Evolutionary conservation across 2,113 vertebrate genomes (phyloP).

Genomic region (Rhineura floridana): DNA sequence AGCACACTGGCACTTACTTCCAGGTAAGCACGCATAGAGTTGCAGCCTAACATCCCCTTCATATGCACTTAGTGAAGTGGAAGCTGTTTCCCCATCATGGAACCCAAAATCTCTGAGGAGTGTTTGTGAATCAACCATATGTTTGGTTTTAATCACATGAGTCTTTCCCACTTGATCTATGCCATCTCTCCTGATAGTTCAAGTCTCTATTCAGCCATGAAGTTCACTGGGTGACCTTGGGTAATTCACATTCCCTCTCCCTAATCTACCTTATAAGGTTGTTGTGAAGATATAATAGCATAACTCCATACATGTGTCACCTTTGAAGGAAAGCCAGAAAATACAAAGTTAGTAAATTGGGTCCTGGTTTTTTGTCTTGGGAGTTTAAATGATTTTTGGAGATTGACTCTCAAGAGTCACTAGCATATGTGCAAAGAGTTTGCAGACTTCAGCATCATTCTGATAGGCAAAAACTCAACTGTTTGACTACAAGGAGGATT

Average conservation of each 20-base stretch:
- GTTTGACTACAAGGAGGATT: conserved; percentile 45
- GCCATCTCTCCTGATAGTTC: neutral
- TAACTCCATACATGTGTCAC: neutral
- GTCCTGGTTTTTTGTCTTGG: neutral
- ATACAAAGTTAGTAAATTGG: too few species aligned
- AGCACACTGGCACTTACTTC: too few species aligned
- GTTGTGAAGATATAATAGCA: too few species aligned
- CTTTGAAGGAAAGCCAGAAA: neutral
- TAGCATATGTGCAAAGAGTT: neutral
- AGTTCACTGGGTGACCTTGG: too few species aligned
- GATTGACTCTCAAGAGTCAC: neutral
- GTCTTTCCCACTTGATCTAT: neutral
- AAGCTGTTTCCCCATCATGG: neutral
- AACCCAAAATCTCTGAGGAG: too few species aligned
- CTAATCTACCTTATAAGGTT: neutral
- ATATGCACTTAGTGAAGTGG: neutral
- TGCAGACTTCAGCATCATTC: conserved; percentile 43
- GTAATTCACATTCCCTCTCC: too few species aligned
- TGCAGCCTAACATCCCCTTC: neutral
- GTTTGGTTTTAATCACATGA: neutral
- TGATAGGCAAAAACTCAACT: conserved; percentile 30
- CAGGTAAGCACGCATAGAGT: too few species aligned
- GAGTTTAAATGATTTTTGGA: neutral
- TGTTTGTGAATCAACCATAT: neutral
- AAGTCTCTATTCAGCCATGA: too few species aligned